Base-by-base conservation (phyloP, 2,888 invertebrate species). In the Tenthredo mesomela region DNA sequence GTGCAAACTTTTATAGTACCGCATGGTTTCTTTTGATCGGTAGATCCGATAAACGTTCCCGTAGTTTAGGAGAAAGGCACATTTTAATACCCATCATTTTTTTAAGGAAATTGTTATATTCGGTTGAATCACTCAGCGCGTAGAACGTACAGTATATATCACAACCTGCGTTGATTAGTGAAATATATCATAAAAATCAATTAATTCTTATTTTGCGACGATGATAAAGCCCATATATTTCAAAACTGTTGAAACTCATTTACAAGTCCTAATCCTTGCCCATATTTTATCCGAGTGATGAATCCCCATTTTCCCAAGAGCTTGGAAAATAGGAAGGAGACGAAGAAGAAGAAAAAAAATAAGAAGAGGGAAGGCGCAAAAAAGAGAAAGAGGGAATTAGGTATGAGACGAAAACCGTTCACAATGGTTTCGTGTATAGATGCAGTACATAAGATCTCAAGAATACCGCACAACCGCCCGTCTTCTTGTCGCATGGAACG, bases 401-500 rank as follows among this genome's bases (percentile, higher is more conserved):
- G 43, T 25, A n/a, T 40, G 21, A 73, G 71, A 40, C 43, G 12
- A 71, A 37, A 71, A 40, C 67, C 29, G 21, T 43, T 73, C 43
- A 73, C 71, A 73, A 73, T 73, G 71, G 71, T 21, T 67, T 67
- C 67, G 67, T 67, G 33, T 29, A 67, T 67, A 15, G 67, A 43
- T 37, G 70, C 33, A 70, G 37, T 70, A 15, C 33, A 37, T 37
- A 37, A n/a, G 18, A 21, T n/a, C 43, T 73, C 18, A 21, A 43
- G 67, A 25, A 67, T 40, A 71, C 71, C 9, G 21, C 37, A 71
- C 71, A 43, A 43, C 33, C 71, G 43, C 43, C 33, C 71, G 43
- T 73, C n/a, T 73, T 77, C 50, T 54, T 77, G 77, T 29, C 54
- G 77, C 29, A 29, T 21, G 50, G 54, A 54, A 77, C 73, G 73